Evolutionary conservation across 2,888 invertebrate species (phyloP).

Genomic region (Diarsia dahlii): DNA sequence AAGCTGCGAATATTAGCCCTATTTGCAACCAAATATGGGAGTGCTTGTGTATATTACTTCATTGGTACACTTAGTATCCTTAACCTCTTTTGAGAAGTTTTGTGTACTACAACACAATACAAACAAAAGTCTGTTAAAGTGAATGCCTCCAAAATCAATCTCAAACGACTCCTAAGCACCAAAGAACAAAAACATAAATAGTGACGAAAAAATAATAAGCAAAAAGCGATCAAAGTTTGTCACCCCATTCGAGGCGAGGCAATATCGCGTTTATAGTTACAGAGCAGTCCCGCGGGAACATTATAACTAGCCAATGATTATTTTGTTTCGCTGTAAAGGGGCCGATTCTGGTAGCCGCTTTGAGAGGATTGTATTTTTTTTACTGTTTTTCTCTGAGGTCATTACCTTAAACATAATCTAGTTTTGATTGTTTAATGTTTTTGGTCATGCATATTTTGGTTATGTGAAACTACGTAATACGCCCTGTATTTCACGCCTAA

Average conservation of each 20-base stretch:
- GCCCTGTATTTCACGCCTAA: too few relatives aligned
- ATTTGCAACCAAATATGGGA: too few relatives aligned
- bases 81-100: neutral
- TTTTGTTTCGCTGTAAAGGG: conserved; percentile 77
- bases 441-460: neutral
- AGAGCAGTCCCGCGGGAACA: conserved; percentile 84
- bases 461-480: neutral
- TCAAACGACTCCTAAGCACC: conserved; percentile 8
- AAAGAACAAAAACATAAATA: conserved; percentile 49
- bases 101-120: neutral
- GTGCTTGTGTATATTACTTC: too few relatives aligned
- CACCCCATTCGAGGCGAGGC: conserved; percentile 74
- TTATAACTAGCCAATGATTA: conserved; percentile 89
- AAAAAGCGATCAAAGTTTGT: conserved; percentile 79
- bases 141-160: conserved; percentile 15
- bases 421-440: neutral
- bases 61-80: too few relatives aligned
- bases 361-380: neutral
- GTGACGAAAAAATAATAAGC: conserved; percentile 74
- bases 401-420: neutral
- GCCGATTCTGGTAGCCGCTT: conserved; percentile 69
- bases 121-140: neutral
- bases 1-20: too few relatives aligned
- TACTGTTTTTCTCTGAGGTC: neutral
- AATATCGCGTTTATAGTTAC: conserved; percentile 85